These are phyloP conservation scores for Sinocyclocheilus anophthalmus DNA, from an alignment of 2,113 vertebrate genomes.

Conservation along the genomic window DNA sequence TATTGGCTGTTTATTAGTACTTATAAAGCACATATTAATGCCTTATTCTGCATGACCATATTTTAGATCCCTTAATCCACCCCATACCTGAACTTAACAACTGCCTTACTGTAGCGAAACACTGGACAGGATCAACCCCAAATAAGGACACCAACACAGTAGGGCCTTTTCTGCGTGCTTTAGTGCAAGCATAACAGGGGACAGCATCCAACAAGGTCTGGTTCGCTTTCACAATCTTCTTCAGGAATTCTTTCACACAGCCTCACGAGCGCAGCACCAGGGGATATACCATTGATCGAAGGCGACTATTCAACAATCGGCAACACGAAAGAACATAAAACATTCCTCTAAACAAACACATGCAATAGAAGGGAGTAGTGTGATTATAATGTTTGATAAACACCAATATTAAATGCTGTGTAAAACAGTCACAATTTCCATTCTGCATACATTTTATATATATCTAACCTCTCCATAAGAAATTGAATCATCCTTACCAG, in stretches of 20 bases:
- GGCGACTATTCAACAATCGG: not conserved
- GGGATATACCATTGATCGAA: not conserved
- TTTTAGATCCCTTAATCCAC: no score
- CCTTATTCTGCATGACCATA: no score
- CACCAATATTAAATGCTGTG: not conserved
- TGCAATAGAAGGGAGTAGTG: not conserved
- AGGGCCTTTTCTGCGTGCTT: not conserved
- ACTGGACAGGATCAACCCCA: not conserved
- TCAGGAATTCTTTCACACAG: not conserved
- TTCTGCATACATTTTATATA: not conserved
- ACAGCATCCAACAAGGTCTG: not conserved
- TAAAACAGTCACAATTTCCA: not conserved
- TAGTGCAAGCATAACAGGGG: not conserved
- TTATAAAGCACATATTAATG: no score
- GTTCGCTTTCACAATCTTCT: not conserved
- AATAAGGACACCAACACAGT: not conserved
- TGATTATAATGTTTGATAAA: not conserved
- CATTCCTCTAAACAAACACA: no score
- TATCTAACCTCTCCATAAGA: no score
- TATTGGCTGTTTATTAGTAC: no score
- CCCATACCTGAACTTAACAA: no score
- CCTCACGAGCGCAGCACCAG: not conserved
- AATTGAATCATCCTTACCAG: no score
- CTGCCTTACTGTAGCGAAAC: not conserved
- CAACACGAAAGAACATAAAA: not conserved